Base-by-base conservation (phyloP, 2,888 invertebrate species). In the Cyclophora albipunctata region DNA sequence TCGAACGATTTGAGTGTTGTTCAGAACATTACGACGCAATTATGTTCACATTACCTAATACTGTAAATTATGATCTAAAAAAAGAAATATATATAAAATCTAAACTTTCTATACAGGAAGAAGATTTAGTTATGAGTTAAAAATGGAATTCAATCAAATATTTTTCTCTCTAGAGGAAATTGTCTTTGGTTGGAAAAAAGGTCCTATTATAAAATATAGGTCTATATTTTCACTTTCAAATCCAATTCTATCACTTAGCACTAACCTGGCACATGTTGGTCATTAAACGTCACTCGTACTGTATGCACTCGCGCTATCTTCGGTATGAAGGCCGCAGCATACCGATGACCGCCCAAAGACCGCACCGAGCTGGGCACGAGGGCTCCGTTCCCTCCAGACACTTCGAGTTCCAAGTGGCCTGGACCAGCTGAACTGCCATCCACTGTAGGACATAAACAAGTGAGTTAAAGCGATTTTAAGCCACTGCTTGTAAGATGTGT, bases 401-500 rank as follows among this genome's bases (percentile, higher is more conserved):
- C 98, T 59, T 98, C 91, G 61, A 99, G 95, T 82, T 98, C 98
- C 61, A 99, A 85, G 82, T 98, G 98, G 7, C 98, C 99, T 3
- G 97, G 96, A 41, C 98, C 98, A n/a, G 98, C 98, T 60, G 93
- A 92, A 53, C 96, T 95, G 51, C 98, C 98, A 82, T 99, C 98
- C 82, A 99, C 97, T 97, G 73, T 42, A 34, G 45, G 7, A 50
- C 7, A 52, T 34, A 43, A 34, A 41, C 7, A 46, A 41, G 20
- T 20, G 20, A 20, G 20, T 20, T 20, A 20, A 3, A 40, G 40
- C 6, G 40, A 40, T 40, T 7, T 40, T 40, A 40, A 40, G 2
- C 2, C 20, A 20, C 20, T 40, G 40, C 40, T 7, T 3, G 40
- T 40, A 3, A 20, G 20, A 20, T 20, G 20, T 2, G 20, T 20